These are phyloP conservation scores for Oreochromis mossambicus DNA, from an alignment of 2,797 vertebrate genomes.

Conservation along the genomic window DNA sequence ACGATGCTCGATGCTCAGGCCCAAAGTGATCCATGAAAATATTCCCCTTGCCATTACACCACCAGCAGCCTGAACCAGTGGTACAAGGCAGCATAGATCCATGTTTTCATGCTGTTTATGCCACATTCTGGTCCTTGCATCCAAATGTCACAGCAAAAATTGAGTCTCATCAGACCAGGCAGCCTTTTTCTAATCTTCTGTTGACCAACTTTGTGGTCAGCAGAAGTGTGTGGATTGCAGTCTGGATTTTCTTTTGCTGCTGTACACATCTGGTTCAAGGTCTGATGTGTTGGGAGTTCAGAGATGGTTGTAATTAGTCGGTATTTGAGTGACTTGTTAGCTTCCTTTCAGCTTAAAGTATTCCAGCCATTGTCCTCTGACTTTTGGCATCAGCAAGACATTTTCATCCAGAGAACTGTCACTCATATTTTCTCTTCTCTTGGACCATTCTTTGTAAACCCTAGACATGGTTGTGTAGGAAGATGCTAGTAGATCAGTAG, in stretches of 20 bases:
- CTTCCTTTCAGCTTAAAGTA: background rate
- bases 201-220: background rate
- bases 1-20: accelerated
- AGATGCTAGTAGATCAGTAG: background rate
- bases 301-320: background rate
- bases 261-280: background rate
- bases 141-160: background rate
- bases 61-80: background rate
- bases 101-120: background rate
- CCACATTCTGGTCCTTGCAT: background rate
- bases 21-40: background rate
- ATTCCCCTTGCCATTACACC: background rate
- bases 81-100: background rate
- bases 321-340: background rate
- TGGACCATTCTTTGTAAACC: background rate
- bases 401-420: background rate
- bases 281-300: background rate
- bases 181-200: background rate
- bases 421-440: background rate
- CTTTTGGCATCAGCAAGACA: background rate
- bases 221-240: background rate
- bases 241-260: background rate
- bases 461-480: background rate
- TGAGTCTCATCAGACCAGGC: background rate
- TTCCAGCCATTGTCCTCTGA: background rate